These are phyloP conservation scores for Pitta sordida DNA, from an alignment of 2,113 vertebrate genomes.

Conservation along the genomic window DNA sequence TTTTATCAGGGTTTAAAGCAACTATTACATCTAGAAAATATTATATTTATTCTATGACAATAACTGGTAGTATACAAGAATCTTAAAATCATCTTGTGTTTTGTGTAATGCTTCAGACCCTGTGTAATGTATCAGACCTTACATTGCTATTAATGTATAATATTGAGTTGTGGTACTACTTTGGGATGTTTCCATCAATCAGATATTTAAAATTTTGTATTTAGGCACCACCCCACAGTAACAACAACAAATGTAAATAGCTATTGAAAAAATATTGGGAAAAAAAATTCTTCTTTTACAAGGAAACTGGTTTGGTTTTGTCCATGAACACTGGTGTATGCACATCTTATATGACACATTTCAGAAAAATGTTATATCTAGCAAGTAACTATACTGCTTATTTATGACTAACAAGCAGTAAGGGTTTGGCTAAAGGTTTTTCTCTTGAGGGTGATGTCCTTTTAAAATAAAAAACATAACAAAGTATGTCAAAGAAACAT, in stretches of 20 bases:
- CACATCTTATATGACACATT: background rate
- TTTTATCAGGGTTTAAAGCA: background rate
- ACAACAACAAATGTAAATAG: background rate
- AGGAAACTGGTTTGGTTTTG: background rate
- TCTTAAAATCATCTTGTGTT: background rate
- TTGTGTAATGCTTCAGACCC: background rate
- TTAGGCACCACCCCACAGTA: background rate
- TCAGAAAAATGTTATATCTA: background rate
- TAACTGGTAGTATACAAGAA: background rate
- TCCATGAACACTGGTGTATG: background rate
- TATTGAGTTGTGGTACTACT: background rate
- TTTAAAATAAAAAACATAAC: background rate
- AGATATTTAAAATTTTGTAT: background rate
- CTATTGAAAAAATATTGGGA: background rate
- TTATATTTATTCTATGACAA: background rate
- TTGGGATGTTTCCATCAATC: background rate
- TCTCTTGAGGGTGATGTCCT: background rate
- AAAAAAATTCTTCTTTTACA: background rate
- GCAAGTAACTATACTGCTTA: background rate
- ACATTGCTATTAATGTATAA: background rate
- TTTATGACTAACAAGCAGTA: background rate
- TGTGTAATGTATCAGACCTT: background rate
- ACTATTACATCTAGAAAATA: background rate
- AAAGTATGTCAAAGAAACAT: background rate
- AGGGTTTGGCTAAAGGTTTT: background rate